These are phyloP conservation scores for Eucriotettix oculatus DNA, from an alignment of 2,888 invertebrate genomes.

Conservation along the genomic window DNA sequence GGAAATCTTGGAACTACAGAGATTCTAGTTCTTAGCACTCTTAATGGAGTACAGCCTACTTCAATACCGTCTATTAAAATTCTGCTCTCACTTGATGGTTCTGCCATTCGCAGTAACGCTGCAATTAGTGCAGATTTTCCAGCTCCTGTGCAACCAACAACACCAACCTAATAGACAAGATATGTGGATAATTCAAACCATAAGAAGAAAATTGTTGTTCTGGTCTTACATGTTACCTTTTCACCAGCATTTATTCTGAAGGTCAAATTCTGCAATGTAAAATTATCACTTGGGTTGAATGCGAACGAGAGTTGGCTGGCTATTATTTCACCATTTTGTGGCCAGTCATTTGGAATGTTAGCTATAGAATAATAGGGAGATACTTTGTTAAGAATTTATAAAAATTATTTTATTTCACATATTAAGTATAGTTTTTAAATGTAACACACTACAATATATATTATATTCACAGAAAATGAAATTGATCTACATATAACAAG, in stretches of 20 bases:
- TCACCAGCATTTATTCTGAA: constrained; percentile 6
- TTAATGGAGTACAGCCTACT: no score
- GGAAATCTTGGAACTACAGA: no score
- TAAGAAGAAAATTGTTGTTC: no score
- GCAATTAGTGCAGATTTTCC: constrained; percentile 5
- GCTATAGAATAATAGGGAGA: background rate
- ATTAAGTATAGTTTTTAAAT: no score
- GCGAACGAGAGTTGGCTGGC: constrained; percentile 1
- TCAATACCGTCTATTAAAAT: no score
- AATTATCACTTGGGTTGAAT: background rate
- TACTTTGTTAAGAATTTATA: no score
- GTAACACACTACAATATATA: no score
- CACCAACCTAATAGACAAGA: constrained; percentile 2
- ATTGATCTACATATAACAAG: no score
- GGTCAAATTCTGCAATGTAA: constrained; percentile 4
- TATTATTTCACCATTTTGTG: constrained; percentile 3
- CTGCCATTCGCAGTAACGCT: constrained; percentile 3
- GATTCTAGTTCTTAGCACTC: no score
- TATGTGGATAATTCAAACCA: no score
- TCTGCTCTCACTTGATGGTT: background rate
- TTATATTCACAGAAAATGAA: no score
- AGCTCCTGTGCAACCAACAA: constrained; percentile 6
- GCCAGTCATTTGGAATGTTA: background rate
- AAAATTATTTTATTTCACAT: no score
- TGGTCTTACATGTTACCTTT: background rate